These are phyloP conservation scores for Caenorhabditis macrosperma DNA, from an alignment of 2,888 invertebrate genomes.

Conservation along the genomic window DNA sequence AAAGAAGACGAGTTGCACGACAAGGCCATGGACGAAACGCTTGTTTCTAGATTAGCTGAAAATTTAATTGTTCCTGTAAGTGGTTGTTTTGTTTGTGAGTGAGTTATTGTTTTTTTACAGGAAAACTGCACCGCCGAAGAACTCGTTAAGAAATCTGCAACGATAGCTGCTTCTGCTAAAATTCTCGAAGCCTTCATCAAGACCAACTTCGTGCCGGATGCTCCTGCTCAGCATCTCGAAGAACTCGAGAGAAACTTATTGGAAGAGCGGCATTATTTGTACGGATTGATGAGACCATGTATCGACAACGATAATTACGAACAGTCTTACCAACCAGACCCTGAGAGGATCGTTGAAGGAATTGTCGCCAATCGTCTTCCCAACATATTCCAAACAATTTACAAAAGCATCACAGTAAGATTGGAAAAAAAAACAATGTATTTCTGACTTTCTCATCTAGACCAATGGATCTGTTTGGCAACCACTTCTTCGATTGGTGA, in stretches of 20 bases:
- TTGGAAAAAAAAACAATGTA: neutral
- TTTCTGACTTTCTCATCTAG: neutral
- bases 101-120: constrained; percentile 3
- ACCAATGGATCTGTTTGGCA: constrained; percentile 61
- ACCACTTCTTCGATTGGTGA: constrained; percentile 64
- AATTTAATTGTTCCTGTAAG: constrained; percentile 32
- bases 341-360: constrained; percentile 64
- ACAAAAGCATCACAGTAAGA: constrained; percentile 26
- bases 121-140: constrained; percentile 24
- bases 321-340: constrained; percentile 56
- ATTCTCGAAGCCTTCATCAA: constrained; percentile 40
- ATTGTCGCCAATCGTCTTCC: constrained; percentile 45
- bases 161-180: constrained; percentile 25
- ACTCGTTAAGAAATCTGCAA: constrained; percentile 15
- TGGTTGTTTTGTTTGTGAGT: too few relatives aligned
- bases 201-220: constrained; percentile 33
- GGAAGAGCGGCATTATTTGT: constrained; percentile 33
- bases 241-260: constrained; percentile 25
- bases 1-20: constrained; percentile 57
- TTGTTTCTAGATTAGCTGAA: constrained; percentile 43
- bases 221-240: constrained; percentile 39
- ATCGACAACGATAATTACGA: constrained; percentile 26
- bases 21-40: constrained; percentile 31
- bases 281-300: constrained; percentile 21
- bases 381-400: constrained; percentile 41